Base-by-base conservation (phyloP, 1,140 invertebrate genomes). In the Aphelenchoides fujianensis region DNA sequence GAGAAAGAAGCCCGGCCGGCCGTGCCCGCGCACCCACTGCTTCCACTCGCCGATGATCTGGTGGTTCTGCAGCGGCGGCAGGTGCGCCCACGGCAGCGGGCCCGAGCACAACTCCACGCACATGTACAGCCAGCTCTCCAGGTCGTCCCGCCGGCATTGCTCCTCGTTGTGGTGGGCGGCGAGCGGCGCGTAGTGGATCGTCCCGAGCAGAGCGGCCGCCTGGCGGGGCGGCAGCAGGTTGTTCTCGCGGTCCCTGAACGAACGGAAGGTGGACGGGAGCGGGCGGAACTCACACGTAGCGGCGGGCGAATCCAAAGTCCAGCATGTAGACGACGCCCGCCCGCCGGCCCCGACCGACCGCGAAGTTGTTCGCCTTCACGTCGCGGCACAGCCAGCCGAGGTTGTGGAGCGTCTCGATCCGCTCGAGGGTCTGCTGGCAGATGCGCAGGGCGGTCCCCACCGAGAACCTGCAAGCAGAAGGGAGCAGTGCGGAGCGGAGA, bases 241-340 rank as follows among this genome's bases (percentile, higher is more conserved):
- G 2, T 78, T 78, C 16, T 68, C 55, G 5, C 68, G 64, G 57
- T 79, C 78, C 19, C 78, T 78, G 36, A 30, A 80, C 61, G 62
- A 1, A 3, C 9, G n/a, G n/a, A n/a, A n/a, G n/a, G n/a, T n/a
- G n/a, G n/a, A n/a, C n/a, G n/a, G n/a, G n/a, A n/a, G n/a, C n/a
- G n/a, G n/a, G n/a, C n/a, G n/a, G n/a, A n/a, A n/a, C n/a, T n/a
- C n/a, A n/a, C n/a, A n/a, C n/a, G n/a, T n/a, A n/a, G n/a, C n/a
- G n/a, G n/a, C n/a, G n/a, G n/a, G 77, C 77, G 34, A 79, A 79
- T n/a, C 77, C 77, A 69, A 80, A 79, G 54, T 79, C 77, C 9
- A 79, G 63, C 75, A 79, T 80, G 54, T 79, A 79, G 7, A 79
- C 63, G 12, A 63, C 64, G 0, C 66, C 75, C 27, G 57, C 61